A percentile compares a stretch with the other conserved stretches of the same genome.
These are phyloP conservation scores for Ageneiosus marmoratus DNA, from an alignment of 2,113 vertebrate genomes.

Conservation along the genomic window DNA sequence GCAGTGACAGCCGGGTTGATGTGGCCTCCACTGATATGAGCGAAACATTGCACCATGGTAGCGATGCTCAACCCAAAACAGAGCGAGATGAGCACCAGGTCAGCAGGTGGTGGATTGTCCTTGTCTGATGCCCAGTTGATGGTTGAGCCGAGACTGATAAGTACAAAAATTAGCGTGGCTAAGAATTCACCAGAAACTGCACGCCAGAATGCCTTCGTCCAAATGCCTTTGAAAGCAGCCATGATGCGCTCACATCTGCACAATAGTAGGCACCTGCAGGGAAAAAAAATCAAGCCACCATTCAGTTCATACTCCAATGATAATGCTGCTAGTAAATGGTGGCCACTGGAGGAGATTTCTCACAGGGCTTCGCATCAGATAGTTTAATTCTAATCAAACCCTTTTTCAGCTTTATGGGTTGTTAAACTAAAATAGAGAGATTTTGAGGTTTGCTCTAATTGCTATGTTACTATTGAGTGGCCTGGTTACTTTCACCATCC, in stretches of 20 bases:
- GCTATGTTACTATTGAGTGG: neutral
- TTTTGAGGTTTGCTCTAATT: neutral
- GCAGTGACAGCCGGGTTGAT: slow-evolving; percentile 92
- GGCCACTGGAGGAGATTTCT: neutral
- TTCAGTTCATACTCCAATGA: neutral
- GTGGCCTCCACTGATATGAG: slow-evolving; percentile 94
- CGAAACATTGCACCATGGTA: slow-evolving; percentile 94
- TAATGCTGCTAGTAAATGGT: neutral
- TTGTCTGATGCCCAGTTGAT: slow-evolving; percentile 83
- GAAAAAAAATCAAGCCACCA: neutral
- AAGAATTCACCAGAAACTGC: slow-evolving; percentile 89
- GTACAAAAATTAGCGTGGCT: slow-evolving; percentile 90
- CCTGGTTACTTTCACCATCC: neutral
- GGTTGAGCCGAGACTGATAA: slow-evolving; percentile 91
- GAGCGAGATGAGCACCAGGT: slow-evolving; percentile 91
- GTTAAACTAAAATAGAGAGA: neutral
- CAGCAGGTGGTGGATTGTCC: slow-evolving; percentile 79
- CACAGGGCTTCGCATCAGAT: no score
- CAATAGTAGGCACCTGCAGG: slow-evolving; percentile 82
- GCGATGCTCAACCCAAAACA: slow-evolving; percentile 96
- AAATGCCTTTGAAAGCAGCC: slow-evolving; percentile 93
- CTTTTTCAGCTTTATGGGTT: neutral
- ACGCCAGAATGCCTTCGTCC: slow-evolving; percentile 96
- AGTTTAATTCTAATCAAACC: neutral
- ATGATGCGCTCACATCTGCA: slow-evolving; percentile 81